Evolutionary conservation across 1,140 invertebrate species (phyloP).

Genomic region (Lanistes nyassanus): DNA sequence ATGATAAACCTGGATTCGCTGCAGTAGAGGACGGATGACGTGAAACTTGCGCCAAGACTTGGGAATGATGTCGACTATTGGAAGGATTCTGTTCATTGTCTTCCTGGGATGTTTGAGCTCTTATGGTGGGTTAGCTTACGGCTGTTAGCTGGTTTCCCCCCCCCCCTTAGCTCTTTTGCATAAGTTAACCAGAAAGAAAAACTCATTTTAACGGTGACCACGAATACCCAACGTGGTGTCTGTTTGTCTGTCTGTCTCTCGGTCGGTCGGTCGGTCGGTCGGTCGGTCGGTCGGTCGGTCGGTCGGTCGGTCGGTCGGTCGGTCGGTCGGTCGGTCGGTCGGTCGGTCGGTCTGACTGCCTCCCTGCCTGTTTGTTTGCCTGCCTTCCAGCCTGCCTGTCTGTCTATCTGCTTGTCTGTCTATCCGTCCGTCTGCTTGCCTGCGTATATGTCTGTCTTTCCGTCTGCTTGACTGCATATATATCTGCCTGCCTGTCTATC

Average conservation of each 20-base stretch:
- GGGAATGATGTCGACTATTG: background rate
- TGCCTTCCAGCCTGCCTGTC: background rate
- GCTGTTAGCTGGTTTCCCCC: too few relatives aligned
- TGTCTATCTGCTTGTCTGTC: too few relatives aligned
- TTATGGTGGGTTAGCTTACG: background rate
- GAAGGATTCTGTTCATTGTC: background rate
- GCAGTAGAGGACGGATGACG: too few relatives aligned
- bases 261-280: background rate
- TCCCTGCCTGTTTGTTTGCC: background rate
- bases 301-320: constrained; percentile 1
- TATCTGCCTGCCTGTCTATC: too few relatives aligned
- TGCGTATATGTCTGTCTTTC: too few relatives aligned
- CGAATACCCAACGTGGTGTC: background rate
- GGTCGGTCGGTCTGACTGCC: too few relatives aligned
- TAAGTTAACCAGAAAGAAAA: background rate
- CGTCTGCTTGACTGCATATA: too few relatives aligned
- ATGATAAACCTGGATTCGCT: too few relatives aligned
- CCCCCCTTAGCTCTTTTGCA: too few relatives aligned
- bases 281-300: too few relatives aligned
- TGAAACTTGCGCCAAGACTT: background rate
- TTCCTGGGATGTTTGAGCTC: background rate
- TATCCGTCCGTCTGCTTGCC: too few relatives aligned
- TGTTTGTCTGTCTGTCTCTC: background rate
- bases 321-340: background rate
- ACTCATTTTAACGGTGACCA: background rate